A percentile compares a stretch with the other conserved stretches of the same genome.
These are phyloP conservation scores for Thera britannica DNA, from an alignment of 2,888 invertebrate genomes.

Conservation along the genomic window DNA sequence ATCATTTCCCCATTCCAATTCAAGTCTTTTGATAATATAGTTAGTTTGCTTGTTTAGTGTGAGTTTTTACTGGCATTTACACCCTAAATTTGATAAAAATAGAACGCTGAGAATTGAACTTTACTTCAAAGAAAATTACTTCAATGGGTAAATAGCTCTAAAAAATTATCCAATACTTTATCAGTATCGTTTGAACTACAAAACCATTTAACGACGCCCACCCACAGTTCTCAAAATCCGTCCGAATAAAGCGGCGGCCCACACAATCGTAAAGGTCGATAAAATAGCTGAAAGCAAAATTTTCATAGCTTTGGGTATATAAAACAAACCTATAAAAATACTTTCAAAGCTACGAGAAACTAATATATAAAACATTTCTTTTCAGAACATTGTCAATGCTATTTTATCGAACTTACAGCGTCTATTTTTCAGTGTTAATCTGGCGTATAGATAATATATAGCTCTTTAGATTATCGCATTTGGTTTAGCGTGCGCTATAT, in stretches of 20 bases:
- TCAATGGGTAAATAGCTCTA: too few species aligned
- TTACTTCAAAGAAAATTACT: too few species aligned
- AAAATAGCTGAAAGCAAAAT: background rate
- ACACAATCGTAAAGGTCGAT: constrained; percentile 7
- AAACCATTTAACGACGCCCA: background rate
- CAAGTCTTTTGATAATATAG: too few species aligned
- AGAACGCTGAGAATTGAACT: too few species aligned
- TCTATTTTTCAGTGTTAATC: background rate
- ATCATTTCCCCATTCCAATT: too few species aligned
- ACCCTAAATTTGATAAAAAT: too few species aligned
- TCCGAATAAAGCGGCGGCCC: constrained; percentile 8
- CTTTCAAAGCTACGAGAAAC: background rate
- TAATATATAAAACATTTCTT: background rate
- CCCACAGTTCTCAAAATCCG: background rate
- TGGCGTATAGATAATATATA: background rate
- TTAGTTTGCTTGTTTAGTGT: too few species aligned
- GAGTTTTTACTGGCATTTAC: too few species aligned
- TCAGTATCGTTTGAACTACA: constrained; percentile 13
- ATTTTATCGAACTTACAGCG: background rate
- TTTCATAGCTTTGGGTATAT: background rate
- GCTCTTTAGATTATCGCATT: too few species aligned
- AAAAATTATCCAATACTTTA: background rate
- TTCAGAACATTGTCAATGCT: background rate
- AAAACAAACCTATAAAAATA: background rate
- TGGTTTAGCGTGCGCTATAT: background rate